These are phyloP conservation scores for Anolis carolinensis DNA, from an alignment of 2,113 vertebrate genomes.

Conservation along the genomic window DNA sequence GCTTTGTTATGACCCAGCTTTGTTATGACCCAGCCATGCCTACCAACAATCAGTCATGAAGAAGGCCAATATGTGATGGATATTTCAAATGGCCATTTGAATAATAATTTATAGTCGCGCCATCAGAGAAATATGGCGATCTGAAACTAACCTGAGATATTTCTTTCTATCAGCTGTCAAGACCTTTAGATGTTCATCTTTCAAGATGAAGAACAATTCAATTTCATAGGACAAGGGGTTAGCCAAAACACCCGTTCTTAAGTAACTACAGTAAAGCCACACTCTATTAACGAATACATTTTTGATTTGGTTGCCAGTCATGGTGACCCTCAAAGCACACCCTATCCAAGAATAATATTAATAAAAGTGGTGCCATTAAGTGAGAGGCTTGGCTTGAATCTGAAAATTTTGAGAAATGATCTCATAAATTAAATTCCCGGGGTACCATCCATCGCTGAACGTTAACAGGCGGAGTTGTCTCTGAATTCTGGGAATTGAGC, in stretches of 20 bases:
- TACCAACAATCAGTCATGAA: not conserved
- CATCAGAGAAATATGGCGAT: not conserved
- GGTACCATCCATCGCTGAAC: constrained; percentile 76
- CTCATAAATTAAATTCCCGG: constrained; percentile 82
- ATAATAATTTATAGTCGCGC: not conserved
- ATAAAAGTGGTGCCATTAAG: constrained; percentile 73
- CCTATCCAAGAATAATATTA: constrained; percentile 76
- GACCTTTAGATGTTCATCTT: not conserved
- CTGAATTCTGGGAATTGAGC: constrained; percentile 83
- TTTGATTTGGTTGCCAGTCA: constrained; percentile 51
- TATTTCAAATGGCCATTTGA: constrained; percentile 10
- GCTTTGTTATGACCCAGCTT: not conserved
- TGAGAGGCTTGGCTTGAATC: constrained; percentile 68
- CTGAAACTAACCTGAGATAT: not conserved
- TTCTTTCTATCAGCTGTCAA: not conserved
- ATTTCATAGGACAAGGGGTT: not conserved
- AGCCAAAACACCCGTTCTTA: not conserved
- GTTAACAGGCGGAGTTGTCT: constrained; percentile 76
- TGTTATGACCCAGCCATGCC: not conserved
- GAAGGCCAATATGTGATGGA: not conserved
- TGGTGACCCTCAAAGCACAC: constrained; percentile 56
- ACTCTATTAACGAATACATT: constrained; percentile 39
- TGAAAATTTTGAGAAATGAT: constrained; percentile 73
- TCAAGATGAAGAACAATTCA: not conserved
- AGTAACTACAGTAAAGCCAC: constrained; percentile 18